Conservation (phyloP, 1,140 invertebrate genomes). For the Hydropsyche tenuis region DNA sequence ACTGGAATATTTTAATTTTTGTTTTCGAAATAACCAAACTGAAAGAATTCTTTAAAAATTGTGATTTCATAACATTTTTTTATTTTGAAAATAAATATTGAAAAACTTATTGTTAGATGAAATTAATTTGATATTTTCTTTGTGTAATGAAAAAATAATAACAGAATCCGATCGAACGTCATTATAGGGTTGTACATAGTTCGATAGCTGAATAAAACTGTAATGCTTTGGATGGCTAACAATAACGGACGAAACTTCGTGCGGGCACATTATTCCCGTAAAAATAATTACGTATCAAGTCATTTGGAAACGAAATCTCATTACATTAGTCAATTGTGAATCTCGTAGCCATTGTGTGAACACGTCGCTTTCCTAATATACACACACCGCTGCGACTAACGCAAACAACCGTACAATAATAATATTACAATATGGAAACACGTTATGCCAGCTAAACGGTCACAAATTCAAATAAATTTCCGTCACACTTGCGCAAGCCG, state of each 20-base stretch:
- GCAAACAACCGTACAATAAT: background rate
- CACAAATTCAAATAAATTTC: background rate
- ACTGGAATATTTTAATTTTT: too few relatives aligned
- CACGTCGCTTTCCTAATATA: background rate
- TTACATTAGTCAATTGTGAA: conserved; percentile 36
- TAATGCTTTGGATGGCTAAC: conserved; percentile 27
- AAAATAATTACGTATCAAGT: conserved; percentile 48
- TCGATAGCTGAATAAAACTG: conserved; percentile 22
- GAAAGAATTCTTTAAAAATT: too few relatives aligned
- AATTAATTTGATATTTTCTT: too few relatives aligned
- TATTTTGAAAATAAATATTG: too few relatives aligned
- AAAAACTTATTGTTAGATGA: too few relatives aligned
- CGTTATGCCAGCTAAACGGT: background rate
- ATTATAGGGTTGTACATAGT: conserved; percentile 5
- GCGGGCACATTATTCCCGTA: conserved; percentile 43
- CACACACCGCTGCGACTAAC: too few relatives aligned
- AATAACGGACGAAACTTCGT: conserved; percentile 37
- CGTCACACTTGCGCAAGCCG: background rate
- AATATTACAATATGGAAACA: background rate
- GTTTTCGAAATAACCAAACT: too few relatives aligned
- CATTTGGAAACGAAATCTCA: conserved; percentile 47
- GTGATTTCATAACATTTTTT: too few relatives aligned
- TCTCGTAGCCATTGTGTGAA: conserved; percentile 23
- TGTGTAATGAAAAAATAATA: too few relatives aligned
- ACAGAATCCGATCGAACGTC: too few relatives aligned